Conservation (phyloP, 2,113 vertebrate genomes). For the Pongo pygmaeus region DNA sequence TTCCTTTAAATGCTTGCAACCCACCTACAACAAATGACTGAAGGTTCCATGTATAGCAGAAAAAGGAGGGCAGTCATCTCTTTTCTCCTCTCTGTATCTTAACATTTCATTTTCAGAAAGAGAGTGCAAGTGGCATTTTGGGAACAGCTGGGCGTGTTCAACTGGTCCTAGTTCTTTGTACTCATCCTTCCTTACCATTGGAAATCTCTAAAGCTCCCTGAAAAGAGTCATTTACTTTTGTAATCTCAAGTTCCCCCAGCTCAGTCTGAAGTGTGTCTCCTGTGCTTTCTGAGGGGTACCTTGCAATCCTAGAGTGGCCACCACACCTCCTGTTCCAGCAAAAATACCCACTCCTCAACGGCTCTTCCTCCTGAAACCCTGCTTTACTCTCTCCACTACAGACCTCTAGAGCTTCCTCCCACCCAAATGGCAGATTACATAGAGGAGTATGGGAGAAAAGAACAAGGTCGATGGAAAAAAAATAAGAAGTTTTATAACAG, state of each 20-base stretch:
- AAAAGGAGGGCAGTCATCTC: not conserved
- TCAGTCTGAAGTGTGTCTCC: not conserved
- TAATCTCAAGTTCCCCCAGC: not conserved
- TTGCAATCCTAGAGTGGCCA: not conserved
- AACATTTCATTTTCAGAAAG: conserved; percentile 49
- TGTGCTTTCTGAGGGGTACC: not conserved
- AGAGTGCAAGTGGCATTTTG: not conserved
- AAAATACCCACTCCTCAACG: not conserved
- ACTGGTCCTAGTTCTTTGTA: not conserved
- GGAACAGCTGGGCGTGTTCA: not conserved
- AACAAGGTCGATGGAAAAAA: conserved; percentile 9
- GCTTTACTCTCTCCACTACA: not conserved
- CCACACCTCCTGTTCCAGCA: not conserved
- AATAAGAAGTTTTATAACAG: conserved; percentile 59
- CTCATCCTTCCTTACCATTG: not conserved
- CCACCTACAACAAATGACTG: not conserved
- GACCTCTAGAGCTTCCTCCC: not conserved
- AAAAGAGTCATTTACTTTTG: not conserved
- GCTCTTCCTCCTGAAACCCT: not conserved
- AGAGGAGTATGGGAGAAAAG: conserved; percentile 43
- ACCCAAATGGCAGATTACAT: conserved; percentile 48
- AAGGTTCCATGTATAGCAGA: not conserved
- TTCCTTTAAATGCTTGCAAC: not conserved
- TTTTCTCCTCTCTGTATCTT: not conserved
- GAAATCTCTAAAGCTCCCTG: not conserved